phyloP scores from a whole-genome alignment of 1,140 invertebrate species.

The Atta texana region DNA sequence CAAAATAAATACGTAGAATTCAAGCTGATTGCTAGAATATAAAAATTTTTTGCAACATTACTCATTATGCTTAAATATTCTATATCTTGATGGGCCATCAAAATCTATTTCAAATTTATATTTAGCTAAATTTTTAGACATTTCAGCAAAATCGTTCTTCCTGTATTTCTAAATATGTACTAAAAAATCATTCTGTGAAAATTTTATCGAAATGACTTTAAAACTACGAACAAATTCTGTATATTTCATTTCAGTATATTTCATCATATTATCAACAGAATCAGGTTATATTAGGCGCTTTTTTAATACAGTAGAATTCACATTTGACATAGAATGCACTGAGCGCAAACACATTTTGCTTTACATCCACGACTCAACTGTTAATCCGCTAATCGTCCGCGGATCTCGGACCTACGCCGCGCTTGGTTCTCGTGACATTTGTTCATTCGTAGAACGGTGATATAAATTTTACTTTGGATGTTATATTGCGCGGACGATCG shows the following conservation, averaged over 20 bases:
- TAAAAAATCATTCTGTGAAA: neutral
- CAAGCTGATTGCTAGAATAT: no score
- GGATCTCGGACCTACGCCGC: constrained; percentile 38
- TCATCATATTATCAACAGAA: neutral
- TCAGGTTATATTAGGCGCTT: neutral
- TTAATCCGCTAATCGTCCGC: constrained; percentile 69
- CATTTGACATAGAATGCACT: constrained; percentile 25
- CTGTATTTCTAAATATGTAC: no score
- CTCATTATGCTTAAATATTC: no score
- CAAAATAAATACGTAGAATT: no score
- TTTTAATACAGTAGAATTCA: constrained; percentile 23
- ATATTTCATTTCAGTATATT: neutral
- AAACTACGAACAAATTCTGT: constrained; percentile 22
- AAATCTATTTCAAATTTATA: no score
- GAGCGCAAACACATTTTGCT: constrained; percentile 18
- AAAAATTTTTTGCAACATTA: no score
- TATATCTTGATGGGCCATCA: no score
- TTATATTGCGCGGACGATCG: constrained; percentile 60
- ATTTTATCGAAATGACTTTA: constrained; percentile 6
- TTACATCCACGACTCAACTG: neutral
- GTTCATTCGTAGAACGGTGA: constrained; percentile 67
- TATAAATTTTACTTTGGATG: constrained; percentile 72
- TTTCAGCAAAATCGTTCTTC: no score
- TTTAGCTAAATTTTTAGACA: no score
- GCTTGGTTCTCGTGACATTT: constrained; percentile 65